These are phyloP conservation scores for Netelia virgata DNA, from an alignment of 2,888 invertebrate species.

Conservation along the genomic window DNA sequence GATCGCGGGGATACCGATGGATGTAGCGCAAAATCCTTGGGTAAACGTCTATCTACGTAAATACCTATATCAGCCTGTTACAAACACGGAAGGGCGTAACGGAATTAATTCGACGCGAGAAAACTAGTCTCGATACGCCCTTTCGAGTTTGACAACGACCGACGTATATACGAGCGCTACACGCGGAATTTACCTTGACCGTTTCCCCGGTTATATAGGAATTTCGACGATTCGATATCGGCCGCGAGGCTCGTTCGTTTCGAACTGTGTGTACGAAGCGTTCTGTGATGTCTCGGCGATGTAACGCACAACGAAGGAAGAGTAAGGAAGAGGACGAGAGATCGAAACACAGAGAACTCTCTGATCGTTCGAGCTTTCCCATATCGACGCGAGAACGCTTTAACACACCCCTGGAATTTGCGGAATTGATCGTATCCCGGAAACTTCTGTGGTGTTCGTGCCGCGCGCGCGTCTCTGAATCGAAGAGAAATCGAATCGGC, in stretches of 20 bases:
- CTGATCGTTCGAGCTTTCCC: constrained; percentile 12
- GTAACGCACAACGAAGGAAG: constrained; percentile 4
- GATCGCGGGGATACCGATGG: neutral
- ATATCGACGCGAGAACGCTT: constrained; percentile 11
- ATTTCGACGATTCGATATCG: constrained; percentile 47
- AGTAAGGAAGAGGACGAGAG: constrained; percentile 33
- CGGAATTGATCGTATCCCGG: constrained; percentile 54
- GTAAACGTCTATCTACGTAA: neutral
- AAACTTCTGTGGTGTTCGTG: neutral
- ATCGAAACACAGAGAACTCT: constrained; percentile 20
- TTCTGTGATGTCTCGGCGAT: constrained; percentile 21
- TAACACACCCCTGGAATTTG: constrained; percentile 47
- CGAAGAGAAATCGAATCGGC: constrained; percentile 45
- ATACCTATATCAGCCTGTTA: neutral
- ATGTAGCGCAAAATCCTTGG: neutral
- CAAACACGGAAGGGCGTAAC: constrained; percentile 22
- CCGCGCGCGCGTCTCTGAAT: constrained; percentile 40
- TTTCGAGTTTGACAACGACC: neutral
- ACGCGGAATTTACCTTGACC: constrained; percentile 15
- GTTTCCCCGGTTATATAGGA: constrained; percentile 18
- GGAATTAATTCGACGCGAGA: constrained; percentile 39
- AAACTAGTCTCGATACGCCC: neutral
- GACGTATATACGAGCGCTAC: neutral
- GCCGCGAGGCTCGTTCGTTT: neutral
- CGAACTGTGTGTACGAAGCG: neutral